phyloP scores from a whole-genome alignment of 2,888 invertebrate genomes.

The Chironomus riparius region DNA sequence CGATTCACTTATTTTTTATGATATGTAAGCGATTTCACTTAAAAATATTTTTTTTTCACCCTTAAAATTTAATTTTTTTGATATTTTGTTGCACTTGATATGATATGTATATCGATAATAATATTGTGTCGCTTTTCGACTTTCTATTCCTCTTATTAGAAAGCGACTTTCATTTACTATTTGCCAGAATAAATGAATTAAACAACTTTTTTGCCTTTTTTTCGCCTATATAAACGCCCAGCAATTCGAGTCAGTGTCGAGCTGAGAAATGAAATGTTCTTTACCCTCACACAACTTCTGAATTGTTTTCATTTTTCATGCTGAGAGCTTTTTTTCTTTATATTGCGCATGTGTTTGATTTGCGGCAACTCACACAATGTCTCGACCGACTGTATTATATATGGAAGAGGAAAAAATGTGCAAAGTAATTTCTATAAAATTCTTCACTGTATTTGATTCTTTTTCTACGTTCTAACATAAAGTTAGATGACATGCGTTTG shows the following conservation, averaged over 20 bases:
- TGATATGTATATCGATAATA: slow-evolving; percentile 25
- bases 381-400: background rate
- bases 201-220: background rate
- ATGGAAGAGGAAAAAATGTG: background rate
- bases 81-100: slow-evolving; percentile 20
- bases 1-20: background rate
- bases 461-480: background rate
- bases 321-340: slow-evolving; percentile 10
- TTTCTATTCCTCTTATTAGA: background rate
- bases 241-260: slow-evolving; percentile 15
- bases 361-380: background rate
- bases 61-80: slow-evolving; percentile 21
- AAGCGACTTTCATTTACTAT: background rate
- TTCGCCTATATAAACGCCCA: slow-evolving; percentile 7
- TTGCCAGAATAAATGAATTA: background rate
- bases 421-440: background rate
- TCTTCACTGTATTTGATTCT: background rate
- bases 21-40: slow-evolving; percentile 5
- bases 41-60: background rate
- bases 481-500: slow-evolving; percentile 7
- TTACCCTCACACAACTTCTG: background rate
- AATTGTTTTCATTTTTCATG: background rate
- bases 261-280: slow-evolving; percentile 19
- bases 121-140: background rate
- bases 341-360: slow-evolving; percentile 6